phyloP scores from a whole-genome alignment of 1,140 invertebrate species.

The Drosophila leontia region DNA sequence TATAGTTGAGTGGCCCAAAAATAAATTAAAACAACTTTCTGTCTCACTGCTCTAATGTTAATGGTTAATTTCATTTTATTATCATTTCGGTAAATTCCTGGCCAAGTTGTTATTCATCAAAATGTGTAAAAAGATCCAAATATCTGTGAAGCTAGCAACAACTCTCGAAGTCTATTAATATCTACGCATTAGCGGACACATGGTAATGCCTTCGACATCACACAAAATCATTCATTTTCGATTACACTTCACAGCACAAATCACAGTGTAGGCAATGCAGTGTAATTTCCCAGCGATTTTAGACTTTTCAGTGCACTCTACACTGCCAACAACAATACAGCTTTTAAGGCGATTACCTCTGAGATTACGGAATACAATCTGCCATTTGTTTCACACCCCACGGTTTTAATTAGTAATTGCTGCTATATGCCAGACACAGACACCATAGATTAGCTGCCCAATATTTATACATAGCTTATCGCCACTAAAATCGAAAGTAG shows the following conservation, averaged over 20 bases:
- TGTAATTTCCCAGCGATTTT: constrained; percentile 1
- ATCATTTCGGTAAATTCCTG: constrained; percentile 2
- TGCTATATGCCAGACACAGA: constrained; percentile 3
- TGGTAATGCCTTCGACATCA: constrained; percentile 9
- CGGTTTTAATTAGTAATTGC: constrained; percentile 32
- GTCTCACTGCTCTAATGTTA: background rate
- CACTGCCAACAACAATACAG: background rate
- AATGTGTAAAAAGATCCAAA: background rate
- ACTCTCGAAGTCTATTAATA: constrained; percentile 20
- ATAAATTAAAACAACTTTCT: background rate
- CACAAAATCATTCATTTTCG: constrained; percentile 20
- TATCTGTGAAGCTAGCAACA: background rate
- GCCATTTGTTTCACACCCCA: constrained; percentile 32
- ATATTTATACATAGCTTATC: constrained; percentile 27
- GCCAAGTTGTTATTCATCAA: background rate
- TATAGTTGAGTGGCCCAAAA: background rate
- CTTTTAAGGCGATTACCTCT: constrained; percentile 19
- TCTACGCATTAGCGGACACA: constrained; percentile 14
- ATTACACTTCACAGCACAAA: constrained; percentile 9
- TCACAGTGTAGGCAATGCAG: background rate
- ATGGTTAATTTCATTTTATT: constrained; percentile 12
- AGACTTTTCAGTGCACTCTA: constrained; percentile 6
- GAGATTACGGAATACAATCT: constrained; percentile 31
- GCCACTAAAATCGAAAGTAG: constrained; percentile 21
- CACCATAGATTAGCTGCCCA: constrained; percentile 26